Base-by-base conservation (phyloP, 2,888 invertebrate genomes). In the Trypoxylon attenuatum region DNA sequence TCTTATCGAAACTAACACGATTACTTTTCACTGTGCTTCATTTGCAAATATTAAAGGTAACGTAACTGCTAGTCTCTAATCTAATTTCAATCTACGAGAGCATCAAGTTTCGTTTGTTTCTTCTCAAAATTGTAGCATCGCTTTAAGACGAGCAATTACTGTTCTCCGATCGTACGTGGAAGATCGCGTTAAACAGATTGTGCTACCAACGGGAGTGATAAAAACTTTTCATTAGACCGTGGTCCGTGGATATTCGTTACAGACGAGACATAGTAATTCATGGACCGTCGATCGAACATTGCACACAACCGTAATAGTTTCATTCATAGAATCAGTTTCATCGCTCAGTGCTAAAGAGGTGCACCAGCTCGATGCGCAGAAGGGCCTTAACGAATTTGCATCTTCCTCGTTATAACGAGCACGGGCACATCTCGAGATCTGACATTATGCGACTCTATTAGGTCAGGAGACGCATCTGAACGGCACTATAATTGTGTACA, bases 81-180 rank as follows among this genome's bases (percentile, higher is more conserved):
- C 69, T 75, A 75, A 73, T 63, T 61, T 60, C 76, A 79, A 76
- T 80, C 72, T 78, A 82, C 79, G 50, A 75, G 68, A 69, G 66
- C 74, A 65, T 71, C 70, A 69, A 67, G 61, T 55, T 60, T 47
- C 43, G 43, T 33, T 58, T 58, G 10, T 43, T 39, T 43, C 52
- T 58, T 51, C 6, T 51, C 42, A 25, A 33, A 55, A 59, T 47
- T 22, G 50, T 56, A 52, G 58, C 57, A n/a, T n/a, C n/a, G n/a
- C n/a, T n/a, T n/a, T n/a, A n/a, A n/a, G n/a, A n/a, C n/a, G n/a
- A n/a, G n/a, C n/a, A n/a, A n/a, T n/a, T n/a, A n/a, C n/a, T n/a
- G n/a, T n/a, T n/a, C n/a, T n/a, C n/a, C n/a, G n/a, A n/a, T n/a
- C n/a, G n/a, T n/a, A n/a, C n/a, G n/a, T n/a, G n/a, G n/a, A n/a